Evolutionary conservation across 2,113 vertebrate species (phyloP).

Genomic region (Aegypius monachus): DNA sequence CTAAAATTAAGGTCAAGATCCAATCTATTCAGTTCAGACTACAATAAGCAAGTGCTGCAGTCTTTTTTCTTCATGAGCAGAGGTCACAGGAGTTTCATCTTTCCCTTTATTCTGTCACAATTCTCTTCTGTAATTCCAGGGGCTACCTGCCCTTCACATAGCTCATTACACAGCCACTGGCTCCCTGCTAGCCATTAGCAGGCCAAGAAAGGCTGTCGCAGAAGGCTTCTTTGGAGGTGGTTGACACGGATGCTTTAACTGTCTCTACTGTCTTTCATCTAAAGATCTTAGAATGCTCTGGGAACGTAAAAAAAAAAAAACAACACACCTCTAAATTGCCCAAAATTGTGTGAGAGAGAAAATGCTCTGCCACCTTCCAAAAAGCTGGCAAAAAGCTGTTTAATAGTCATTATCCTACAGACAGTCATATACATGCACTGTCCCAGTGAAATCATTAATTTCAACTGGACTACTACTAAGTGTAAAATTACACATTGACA

Average conservation of each 20-base stretch:
- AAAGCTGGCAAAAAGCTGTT: background rate
- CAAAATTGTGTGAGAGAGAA: background rate
- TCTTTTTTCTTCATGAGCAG: background rate
- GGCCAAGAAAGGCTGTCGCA: background rate
- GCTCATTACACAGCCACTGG: background rate
- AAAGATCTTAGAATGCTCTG: background rate
- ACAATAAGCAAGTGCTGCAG: background rate
- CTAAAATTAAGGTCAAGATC: conserved; percentile 7
- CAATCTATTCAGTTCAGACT: background rate
- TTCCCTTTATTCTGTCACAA: background rate
- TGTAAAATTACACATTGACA: background rate
- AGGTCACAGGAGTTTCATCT: background rate
- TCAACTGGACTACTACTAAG: background rate
- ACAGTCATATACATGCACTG: rapidly evolving
- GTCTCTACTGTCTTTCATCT: background rate
- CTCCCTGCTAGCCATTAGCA: background rate
- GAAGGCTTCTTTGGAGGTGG: background rate
- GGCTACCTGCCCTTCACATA: background rate
- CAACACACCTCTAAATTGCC: background rate
- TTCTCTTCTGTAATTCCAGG: conserved; percentile 7
- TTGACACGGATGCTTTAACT: background rate
- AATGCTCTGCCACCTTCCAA: background rate
- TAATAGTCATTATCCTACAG: background rate
- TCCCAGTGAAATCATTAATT: background rate
- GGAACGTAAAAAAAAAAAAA: background rate